Base-by-base conservation (phyloP, 1,140 invertebrate genomes). In the Drosophila mauritiana region DNA sequence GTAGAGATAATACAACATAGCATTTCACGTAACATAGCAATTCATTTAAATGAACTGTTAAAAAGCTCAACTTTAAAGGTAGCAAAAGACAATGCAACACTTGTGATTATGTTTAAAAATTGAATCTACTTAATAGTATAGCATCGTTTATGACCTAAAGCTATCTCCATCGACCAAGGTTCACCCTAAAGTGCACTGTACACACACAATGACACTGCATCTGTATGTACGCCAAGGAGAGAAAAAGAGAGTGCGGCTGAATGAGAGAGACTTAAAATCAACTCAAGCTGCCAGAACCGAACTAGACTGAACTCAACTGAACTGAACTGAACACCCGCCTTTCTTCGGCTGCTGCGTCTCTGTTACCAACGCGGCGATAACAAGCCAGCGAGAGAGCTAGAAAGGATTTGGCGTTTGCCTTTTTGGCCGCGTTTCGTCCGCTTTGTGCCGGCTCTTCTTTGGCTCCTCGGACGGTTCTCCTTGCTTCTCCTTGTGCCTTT, bases 281-380 rank as follows among this genome's bases (percentile, higher is more conserved):
- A 59, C 45, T 27, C 45, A 56, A 63, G 61, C 17, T 25, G 45
- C 54, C 31, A 5, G 36, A 46, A 2, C n/a, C 2, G n/a, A 67
- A 43, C 45, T 62, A 22, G 20, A 22, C 7, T 13, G 36, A 46
- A 7, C 39, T 7, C 5, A 67, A 43, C 46, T 63, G 31, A 46
- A 7, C 39, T 7, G n/a, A 67, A 43, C 46, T 63, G 31, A 31
- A 31, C 31, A 31, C 31, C 31, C 48, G 70, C 53, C 70, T 75
- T 72, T 65, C 79, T 63, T 77, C 73, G 77, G 81, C 59, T 85
- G 81, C 81, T 85, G 82, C 64, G 82, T 72, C 75, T 78, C 83
- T 85, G 82, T 85, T 85, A 85, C 83, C 78, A 82, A 78, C 39
- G 74, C 48, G 54, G 54, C 73, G 78, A 73, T 68, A 85, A 72